Evolutionary conservation across 2,113 vertebrate genomes (phyloP), one percentile per base, ranked within the genome.

Genomic region (Pogonocichla stellata): DNA sequence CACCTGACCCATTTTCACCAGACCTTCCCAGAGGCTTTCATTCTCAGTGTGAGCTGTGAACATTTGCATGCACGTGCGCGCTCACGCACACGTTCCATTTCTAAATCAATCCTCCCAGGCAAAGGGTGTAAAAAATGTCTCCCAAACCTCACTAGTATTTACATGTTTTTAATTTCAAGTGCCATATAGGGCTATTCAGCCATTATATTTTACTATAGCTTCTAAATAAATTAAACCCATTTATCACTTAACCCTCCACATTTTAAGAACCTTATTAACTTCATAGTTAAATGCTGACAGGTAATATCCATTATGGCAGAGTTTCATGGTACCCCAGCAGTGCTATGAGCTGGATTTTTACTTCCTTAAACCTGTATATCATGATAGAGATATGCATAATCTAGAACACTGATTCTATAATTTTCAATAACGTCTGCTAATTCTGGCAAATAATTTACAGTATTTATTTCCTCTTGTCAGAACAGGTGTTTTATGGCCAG

Each of bases 201-300:
- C 88, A 67, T 85, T 92, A 93, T 77, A 45, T 72, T 95, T 92
- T 80, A 92, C 51, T 88, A 53, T 60, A 74, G 48, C 89, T 94
- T 92, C 90, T 96, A 95, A 96, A 94, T 83, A 97, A 97, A 94
- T 92, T 92, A 96, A 97, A 97, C 19, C 43, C 81, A 87, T 95
- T 97, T 82, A 97, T 95, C 93, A 94, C 42, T 90, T 92, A 54
- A 58, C 31, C 10, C 36, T 45, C 12, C 36, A 17, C 54, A 79
- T 72, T 92, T 92, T 81, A 93, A 72, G 91, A 86, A 93, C 36
- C 64, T 96, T 95, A 95, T 94, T 91, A 96, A 93, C 62, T 92
- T 95, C 74, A 83, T 20, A 80, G 82, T 78, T 80, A 91, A 96
- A 74, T 15, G 72, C 38, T 3, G 36, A 93, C 33, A 79, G 85